Base-by-base conservation (phyloP, 2,888 invertebrate species). In the Leucophenga maculata region DNA sequence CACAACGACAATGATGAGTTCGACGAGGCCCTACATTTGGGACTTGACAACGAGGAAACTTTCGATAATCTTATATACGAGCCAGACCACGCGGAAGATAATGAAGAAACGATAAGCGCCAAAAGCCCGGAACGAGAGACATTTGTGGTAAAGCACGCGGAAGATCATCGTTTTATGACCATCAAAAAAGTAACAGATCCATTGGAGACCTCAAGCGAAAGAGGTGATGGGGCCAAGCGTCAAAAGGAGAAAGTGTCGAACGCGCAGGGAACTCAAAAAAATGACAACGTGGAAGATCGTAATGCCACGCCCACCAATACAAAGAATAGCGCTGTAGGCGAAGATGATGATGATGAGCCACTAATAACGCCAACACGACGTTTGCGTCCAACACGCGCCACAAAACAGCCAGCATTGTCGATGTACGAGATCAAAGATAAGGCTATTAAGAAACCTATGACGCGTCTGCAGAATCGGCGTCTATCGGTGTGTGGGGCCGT, bases 391-490 rank as follows among this genome's bases (percentile, higher is more conserved):
- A 75, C 77, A 0, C 75, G 78, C 1, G 16, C 13, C 0, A 64
- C 44, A 22, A 20, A 54, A 3, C n/a, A 48, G 20, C 44, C 39
- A 32, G 16, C 14, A n/a, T 2, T 6, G 14, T 32, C 18, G n/a
- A 11, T 64, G 26, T 48, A 64, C 6, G 74, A 73, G n/a, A 3
- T 69, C 31, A 75, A 72, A 50, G 65, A 72, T 3, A 14, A 68
- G 18, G 18, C 74, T 16, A 75, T 82, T 4, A 54, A 69, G 9
- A 82, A 77, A 44, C 2, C 70, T 0, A 11, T 74, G 1, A 83
- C 84, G 0, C 82, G 80, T 0, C 65, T 73, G n/a, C 80, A 77
- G 65, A 59, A 59, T 16, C 78, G 80, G 1, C 72, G 72, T 16
- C 75, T 73, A 2, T 80, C 84, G 2, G 59, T 82, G 69, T 50